A percentile compares a stretch with the other conserved stretches of the same genome.
Conservation (phyloP, 2,797 vertebrate genomes). For the Spondyliosoma cantharus region DNA sequence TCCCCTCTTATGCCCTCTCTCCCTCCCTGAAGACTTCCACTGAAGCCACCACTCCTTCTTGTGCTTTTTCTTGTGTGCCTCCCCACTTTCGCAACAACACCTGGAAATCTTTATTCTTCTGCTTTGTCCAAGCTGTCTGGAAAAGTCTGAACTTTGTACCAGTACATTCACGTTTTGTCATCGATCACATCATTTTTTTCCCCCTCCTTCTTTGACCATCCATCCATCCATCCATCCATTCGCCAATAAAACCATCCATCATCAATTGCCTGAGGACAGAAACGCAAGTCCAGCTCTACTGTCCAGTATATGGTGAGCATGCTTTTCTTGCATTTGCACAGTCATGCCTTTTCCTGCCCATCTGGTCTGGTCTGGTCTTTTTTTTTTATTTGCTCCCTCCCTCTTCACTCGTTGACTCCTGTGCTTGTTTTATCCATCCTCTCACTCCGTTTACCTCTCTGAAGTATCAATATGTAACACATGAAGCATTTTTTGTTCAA, state of each 20-base stretch:
- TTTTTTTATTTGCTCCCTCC: not conserved
- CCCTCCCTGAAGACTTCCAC: slow-evolving; percentile 16
- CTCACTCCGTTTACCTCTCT: slow-evolving; percentile 21
- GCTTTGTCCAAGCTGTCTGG: not conserved
- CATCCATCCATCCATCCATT: slow-evolving; percentile 23
- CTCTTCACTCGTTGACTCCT: slow-evolving; percentile 10
- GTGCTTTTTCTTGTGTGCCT: slow-evolving; percentile 1
- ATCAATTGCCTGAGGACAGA: slow-evolving; percentile 80
- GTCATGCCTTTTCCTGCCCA: slow-evolving; percentile 23
- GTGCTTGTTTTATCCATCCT: slow-evolving; percentile 10
- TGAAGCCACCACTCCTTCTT: slow-evolving; percentile 10
- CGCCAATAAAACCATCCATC: slow-evolving; percentile 60
- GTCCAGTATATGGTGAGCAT: slow-evolving; percentile 88
- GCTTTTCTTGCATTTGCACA: slow-evolving; percentile 58
- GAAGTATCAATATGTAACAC: not conserved
- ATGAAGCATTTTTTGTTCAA: slow-evolving; percentile 2
- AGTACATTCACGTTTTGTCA: slow-evolving; percentile 61
- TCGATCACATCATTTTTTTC: slow-evolving; percentile 57
- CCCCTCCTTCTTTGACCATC: slow-evolving; percentile 37
- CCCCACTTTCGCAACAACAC: slow-evolving; percentile 6
- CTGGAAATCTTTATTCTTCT: slow-evolving; percentile 1
- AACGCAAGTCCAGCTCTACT: slow-evolving; percentile 87
- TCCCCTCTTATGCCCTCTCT: slow-evolving; percentile 6
- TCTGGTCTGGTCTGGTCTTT: too few relatives aligned
- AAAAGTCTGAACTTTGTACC: slow-evolving; percentile 27